Conservation (phyloP, 2,113 vertebrate genomes). For the Galbula dea region DNA sequence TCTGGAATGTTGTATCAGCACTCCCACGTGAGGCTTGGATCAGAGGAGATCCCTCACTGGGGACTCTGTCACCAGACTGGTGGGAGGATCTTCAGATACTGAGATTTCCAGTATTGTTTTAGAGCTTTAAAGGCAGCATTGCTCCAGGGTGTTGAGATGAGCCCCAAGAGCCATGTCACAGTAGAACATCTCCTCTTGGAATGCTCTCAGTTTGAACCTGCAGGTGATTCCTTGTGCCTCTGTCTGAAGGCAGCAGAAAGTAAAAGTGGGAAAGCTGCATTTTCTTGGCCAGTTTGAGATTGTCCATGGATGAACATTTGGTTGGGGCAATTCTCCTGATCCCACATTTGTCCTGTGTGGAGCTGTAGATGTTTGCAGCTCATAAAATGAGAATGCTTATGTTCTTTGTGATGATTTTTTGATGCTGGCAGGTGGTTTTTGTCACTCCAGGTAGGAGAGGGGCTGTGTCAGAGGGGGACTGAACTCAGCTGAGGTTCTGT, state of each 20-base stretch:
- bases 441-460: background rate
- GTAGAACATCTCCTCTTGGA: background rate
- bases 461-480: background rate
- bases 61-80: background rate
- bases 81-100: background rate
- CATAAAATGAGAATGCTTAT: fast-evolving
- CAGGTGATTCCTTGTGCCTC: background rate
- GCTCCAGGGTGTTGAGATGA: background rate
- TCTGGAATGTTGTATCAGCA: background rate
- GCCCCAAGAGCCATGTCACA: background rate
- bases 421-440: background rate
- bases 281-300: background rate
- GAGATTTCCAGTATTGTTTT: background rate
- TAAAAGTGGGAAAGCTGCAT: background rate
- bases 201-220: background rate
- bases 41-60: background rate
- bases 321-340: background rate
- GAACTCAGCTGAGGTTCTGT: background rate
- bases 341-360: fast-evolving
- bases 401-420: background rate
- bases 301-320: background rate
- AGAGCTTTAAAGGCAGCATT: background rate
- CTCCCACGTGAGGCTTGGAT: background rate
- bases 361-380: background rate
- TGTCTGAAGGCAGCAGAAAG: background rate